Evolutionary conservation across 2,113 vertebrate species (phyloP).

Genomic region (Coracopsis vasa): DNA sequence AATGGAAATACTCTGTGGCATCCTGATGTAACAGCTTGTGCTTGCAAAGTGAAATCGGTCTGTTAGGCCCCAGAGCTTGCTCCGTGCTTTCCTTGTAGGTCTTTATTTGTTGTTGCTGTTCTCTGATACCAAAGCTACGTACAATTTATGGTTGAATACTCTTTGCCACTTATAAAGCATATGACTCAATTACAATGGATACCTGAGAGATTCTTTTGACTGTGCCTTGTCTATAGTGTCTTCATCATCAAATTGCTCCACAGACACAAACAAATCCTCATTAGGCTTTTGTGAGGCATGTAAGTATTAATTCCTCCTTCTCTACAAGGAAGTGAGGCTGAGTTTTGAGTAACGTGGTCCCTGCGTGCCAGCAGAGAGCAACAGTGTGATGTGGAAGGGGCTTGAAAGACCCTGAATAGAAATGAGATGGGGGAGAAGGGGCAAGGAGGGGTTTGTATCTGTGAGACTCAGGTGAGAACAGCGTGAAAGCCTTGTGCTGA

Average conservation of each 20-base stretch:
- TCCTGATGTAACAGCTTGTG: not conserved
- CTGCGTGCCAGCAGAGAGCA: not conserved
- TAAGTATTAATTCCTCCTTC: not conserved
- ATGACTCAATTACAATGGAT: not conserved
- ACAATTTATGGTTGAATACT: not conserved
- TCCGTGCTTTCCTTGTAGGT: not conserved
- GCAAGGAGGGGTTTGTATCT: not conserved
- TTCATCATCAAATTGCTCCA: not conserved
- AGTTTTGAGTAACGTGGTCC: not conserved
- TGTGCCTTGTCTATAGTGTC: constrained; percentile 32
- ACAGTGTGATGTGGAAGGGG: not conserved
- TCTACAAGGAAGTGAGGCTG: not conserved
- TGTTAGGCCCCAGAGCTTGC: not conserved
- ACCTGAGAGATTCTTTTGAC: constrained; percentile 23
- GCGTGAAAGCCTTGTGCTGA: not conserved
- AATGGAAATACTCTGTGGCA: not conserved
- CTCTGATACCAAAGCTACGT: constrained; percentile 1
- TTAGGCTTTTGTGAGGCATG: constrained; percentile 5
- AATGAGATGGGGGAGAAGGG: not conserved
- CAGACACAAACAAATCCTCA: not conserved
- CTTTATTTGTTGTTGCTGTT: constrained; percentile 6
- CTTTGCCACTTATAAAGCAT: constrained; percentile 31
- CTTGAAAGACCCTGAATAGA: not conserved
- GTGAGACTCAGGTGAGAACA: not conserved
- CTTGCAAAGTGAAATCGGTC: not conserved